These are phyloP conservation scores for Dicaeum eximium DNA, from an alignment of 2,113 vertebrate species.

Conservation along the genomic window DNA sequence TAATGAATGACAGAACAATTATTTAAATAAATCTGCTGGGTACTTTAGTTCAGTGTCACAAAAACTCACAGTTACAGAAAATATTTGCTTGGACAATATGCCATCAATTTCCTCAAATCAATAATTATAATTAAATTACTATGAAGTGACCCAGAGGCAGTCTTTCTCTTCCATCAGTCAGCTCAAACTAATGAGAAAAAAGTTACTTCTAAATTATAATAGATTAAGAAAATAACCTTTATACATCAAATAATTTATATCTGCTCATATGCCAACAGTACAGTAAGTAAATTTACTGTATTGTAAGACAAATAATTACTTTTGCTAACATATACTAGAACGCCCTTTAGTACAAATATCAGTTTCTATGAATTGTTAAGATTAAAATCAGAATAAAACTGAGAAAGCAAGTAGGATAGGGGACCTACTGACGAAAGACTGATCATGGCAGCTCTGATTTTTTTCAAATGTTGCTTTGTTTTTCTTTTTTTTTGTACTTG, in stretches of 20 bases:
- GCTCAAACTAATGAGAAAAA: background rate
- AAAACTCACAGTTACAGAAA: background rate
- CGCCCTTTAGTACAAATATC: background rate
- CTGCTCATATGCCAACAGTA: background rate
- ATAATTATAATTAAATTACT: background rate
- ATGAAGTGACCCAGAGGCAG: background rate
- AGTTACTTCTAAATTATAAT: background rate
- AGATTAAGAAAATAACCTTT: background rate
- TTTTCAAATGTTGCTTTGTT: background rate
- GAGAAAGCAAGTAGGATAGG: background rate
- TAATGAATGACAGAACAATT: background rate
- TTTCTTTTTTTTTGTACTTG: background rate
- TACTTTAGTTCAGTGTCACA: background rate
- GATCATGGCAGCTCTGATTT: background rate
- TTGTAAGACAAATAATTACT: background rate
- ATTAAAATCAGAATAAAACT: background rate
- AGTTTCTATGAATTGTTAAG: background rate
- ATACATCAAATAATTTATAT: background rate
- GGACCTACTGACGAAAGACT: background rate
- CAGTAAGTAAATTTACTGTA: background rate
- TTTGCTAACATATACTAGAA: background rate
- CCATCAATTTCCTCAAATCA: background rate
- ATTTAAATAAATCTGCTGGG: background rate
- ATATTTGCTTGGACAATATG: background rate
- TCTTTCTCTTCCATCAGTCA: background rate